Base-by-base conservation (phyloP, 1,140 invertebrate genomes). In the Drosophila murphyi region DNA sequence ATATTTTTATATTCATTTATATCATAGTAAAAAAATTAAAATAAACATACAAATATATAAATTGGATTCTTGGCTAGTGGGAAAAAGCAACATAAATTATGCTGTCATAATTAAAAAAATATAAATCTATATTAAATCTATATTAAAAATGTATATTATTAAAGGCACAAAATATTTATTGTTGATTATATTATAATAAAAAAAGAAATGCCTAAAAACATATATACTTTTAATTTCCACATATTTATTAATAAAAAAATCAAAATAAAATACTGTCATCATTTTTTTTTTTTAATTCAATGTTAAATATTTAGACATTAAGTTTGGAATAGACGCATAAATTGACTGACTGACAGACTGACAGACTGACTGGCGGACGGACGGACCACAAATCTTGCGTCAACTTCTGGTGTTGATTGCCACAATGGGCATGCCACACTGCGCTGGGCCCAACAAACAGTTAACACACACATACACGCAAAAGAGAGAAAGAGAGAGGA, bases 371-470 rank as follows among this genome's bases (percentile, higher is more conserved):
- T 65, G 61, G 39, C 56, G 61, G 73, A 80, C 63, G 60, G 77
- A 80, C 67, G 54, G 67, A 54, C 73, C 76, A 88, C 83, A 88
- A 88, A 87, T 88, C 83, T 87, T 87, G 83, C 67, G 63, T 70
- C 80, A 80, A 81, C 80, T 78, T 87, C 83, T 87, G 83, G 76
- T 82, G 83, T 77, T 87, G 83, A 87, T 87, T 88, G 83, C 83
- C 83, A 80, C 83, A 82, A 72, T 88, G 83, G 82, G 82, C 79
- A 86, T 70, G 32, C 76, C 55, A 51, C 39, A 43, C 54, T 68
- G 63, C 71, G 55, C 59, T 57, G 3, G 61, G 35, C 28, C 48
- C 55, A 59, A 56, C 62, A 72, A 57, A 75, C 54, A 67, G 35
- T 63, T 51, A 37, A 31, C 62, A 57, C 31, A 54, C 20, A 20